Evolutionary conservation across 2,113 vertebrate genomes (phyloP).

Genomic region (Apteryx mantelli): DNA sequence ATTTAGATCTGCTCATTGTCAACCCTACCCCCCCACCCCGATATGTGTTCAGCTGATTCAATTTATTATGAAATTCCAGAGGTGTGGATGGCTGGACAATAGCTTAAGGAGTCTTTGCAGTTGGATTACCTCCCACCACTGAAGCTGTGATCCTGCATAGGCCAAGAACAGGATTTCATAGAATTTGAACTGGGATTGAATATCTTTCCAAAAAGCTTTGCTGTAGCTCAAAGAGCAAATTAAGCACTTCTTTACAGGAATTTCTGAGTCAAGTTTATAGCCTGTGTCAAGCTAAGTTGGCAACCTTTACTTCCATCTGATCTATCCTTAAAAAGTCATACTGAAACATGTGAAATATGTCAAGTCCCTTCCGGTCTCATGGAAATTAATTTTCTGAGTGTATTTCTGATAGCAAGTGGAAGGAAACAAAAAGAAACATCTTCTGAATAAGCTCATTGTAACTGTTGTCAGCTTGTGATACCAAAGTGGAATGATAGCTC

Average conservation of each 20-base stretch:
- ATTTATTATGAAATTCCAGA: slow-evolving; percentile 28
- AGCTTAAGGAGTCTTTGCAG: background rate
- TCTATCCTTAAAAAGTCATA: background rate
- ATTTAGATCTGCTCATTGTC: slow-evolving; percentile 16
- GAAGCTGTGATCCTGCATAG: background rate
- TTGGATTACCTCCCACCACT: background rate
- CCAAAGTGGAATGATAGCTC: background rate
- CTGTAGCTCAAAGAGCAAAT: background rate
- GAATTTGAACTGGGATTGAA: background rate
- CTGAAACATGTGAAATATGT: background rate
- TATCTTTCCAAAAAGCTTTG: background rate
- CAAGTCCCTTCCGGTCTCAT: background rate
- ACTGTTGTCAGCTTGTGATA: background rate
- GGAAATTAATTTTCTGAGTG: background rate
- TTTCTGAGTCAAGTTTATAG: background rate
- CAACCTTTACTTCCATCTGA: background rate
- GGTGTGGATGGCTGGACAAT: background rate
- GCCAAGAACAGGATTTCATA: background rate
- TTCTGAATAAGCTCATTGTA: background rate
- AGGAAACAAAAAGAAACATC: background rate
- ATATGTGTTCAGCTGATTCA: background rate
- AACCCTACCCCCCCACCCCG: background rate
- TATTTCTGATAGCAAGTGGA: background rate
- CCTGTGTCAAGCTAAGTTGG: background rate
- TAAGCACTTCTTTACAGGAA: background rate